Evolutionary conservation across 2,888 invertebrate species (phyloP).

Genomic region (Pterostichus niger): DNA sequence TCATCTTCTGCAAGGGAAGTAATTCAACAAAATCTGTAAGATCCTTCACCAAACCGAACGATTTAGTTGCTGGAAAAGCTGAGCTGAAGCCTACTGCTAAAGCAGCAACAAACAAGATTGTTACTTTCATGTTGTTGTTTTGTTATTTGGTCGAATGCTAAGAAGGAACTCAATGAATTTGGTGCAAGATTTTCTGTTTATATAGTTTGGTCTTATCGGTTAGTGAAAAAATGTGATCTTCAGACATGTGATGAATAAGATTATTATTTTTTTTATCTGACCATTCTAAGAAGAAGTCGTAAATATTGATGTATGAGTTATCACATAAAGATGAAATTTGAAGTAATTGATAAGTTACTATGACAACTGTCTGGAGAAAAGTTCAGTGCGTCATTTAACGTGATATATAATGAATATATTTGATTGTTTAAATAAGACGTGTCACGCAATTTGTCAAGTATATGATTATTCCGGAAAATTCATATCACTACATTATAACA

Average conservation of each 20-base stretch:
- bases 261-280: neutral
- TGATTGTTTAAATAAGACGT: too few relatives aligned
- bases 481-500: too few relatives aligned
- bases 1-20: neutral
- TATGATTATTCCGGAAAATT: too few relatives aligned
- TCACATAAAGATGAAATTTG: neutral
- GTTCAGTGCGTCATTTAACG: too few relatives aligned
- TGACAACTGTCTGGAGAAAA: neutral
- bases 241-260: neutral
- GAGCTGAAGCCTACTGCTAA: neutral
- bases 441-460: too few relatives aligned
- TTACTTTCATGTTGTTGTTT: slow-evolving; percentile 10
- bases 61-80: neutral
- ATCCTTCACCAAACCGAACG: neutral
- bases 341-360: neutral
- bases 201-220: slow-evolving; percentile 7
- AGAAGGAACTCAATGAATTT: neutral
- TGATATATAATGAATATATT: too few relatives aligned
- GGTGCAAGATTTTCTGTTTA: neutral
- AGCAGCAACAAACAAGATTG: neutral
- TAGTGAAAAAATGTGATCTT: neutral
- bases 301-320: neutral
- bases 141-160: neutral
- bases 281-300: neutral
- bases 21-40: slow-evolving; percentile 1